A percentile compares a stretch with the other conserved stretches of the same genome.
Evolutionary conservation across 2,888 invertebrate species (phyloP).

Genomic region (Drepanosiphum platanoidis): DNA sequence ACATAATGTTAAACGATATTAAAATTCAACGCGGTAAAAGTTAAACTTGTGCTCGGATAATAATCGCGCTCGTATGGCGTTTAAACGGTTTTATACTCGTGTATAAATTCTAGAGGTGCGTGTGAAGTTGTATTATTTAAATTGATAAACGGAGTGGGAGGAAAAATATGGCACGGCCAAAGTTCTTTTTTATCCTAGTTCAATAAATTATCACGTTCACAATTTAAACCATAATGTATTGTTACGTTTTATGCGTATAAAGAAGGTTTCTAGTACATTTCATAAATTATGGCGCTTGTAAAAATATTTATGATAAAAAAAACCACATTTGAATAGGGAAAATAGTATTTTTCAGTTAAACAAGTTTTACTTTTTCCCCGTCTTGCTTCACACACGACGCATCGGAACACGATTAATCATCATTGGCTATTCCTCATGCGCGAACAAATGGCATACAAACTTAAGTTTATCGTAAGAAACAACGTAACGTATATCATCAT

Average conservation of each 20-base stretch:
- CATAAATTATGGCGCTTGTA: slow-evolving; percentile 10
- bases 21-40: too few relatives aligned
- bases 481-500: background rate
- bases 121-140: background rate
- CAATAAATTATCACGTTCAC: slow-evolving; percentile 51
- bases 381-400: background rate
- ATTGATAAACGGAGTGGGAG: slow-evolving; percentile 25
- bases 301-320: slow-evolving; percentile 36
- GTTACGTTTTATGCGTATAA: slow-evolving; percentile 14
- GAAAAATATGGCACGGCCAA: slow-evolving; percentile 18
- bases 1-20: background rate
- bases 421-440: background rate
- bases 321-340: slow-evolving; percentile 20
- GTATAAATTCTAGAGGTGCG: background rate
- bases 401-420: background rate
- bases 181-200: background rate
- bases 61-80: background rate
- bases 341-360: slow-evolving; percentile 23
- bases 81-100: background rate
- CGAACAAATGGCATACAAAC: background rate
- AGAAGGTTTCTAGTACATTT: slow-evolving; percentile 39
- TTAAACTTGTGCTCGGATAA: background rate
- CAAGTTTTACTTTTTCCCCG: background rate
- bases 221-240: slow-evolving; percentile 36
- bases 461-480: background rate